These are phyloP conservation scores for Amphipoea oculea DNA, from an alignment of 2,888 invertebrate species.

Conservation along the genomic window DNA sequence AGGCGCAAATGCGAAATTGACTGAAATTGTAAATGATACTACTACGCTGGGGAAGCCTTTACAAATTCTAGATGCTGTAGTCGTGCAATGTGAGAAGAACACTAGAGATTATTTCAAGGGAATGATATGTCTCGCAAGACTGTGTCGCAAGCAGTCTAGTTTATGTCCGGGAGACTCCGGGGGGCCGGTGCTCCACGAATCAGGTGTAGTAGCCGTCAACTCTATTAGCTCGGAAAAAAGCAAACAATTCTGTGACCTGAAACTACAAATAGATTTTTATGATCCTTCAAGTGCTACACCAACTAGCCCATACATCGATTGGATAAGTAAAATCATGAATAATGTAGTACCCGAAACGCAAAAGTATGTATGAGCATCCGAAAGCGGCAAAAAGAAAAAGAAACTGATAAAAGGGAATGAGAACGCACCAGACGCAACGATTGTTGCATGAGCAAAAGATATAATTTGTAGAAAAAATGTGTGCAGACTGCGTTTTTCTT, in stretches of 20 bases:
- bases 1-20: accelerated
- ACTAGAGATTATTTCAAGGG: accelerated
- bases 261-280: neutral
- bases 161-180: slow-evolving; percentile 49
- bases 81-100: neutral
- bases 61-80: slow-evolving; percentile 31
- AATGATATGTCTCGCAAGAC: slow-evolving; percentile 38
- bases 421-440: neutral
- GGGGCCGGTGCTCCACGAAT: slow-evolving; percentile 40
- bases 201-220: slow-evolving; percentile 45
- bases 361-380: neutral
- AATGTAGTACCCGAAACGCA: neutral
- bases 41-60: slow-evolving; percentile 20
- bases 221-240: accelerated
- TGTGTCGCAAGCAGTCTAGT: neutral
- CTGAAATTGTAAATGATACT: neutral
- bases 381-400: neutral
- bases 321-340: slow-evolving; percentile 25
- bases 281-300: slow-evolving; percentile 24
- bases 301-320: slow-evolving; percentile 32
- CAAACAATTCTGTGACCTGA: neutral
- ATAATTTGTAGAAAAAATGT: neutral
- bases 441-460: neutral
- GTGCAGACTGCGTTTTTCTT: neutral
- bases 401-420: neutral